Evolutionary conservation across 2,797 vertebrate genomes (phyloP).

Genomic region (Chanos chanos): DNA sequence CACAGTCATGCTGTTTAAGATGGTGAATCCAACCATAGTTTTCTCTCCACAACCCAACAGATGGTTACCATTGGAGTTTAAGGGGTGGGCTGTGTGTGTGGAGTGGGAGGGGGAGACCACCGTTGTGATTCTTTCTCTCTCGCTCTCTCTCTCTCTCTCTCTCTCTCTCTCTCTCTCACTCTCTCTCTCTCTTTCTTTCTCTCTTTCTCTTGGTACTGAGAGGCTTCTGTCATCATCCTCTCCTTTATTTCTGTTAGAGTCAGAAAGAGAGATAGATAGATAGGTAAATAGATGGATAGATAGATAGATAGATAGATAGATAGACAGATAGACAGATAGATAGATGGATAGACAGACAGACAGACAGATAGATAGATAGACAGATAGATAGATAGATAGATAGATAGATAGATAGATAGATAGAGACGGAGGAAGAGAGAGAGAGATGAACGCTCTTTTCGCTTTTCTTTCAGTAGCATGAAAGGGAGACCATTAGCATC

Average conservation of each 20-base stretch:
- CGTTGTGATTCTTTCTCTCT: constrained; percentile 3
- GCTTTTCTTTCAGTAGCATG: constrained; percentile 25
- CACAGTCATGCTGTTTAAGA: constrained; percentile 25
- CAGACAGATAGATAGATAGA: background rate
- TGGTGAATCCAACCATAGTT: constrained; percentile 28
- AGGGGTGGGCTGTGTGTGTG: background rate
- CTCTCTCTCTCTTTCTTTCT: constrained; percentile 7
- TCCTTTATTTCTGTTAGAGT: constrained; percentile 4
- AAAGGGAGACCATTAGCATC: constrained; percentile 33
- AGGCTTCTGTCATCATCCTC: constrained; percentile 4
- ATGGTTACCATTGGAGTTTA: constrained; percentile 30
- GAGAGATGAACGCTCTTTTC: constrained; percentile 14
- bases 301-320: constrained; percentile 8
- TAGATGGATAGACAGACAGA: background rate
- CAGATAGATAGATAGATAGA: background rate
- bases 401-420: background rate
- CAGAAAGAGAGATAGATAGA: background rate
- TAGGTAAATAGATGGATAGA: background rate
- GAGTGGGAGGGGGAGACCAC: constrained; percentile 17
- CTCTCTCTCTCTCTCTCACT: constrained; percentile 4
- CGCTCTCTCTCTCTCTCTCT: background rate
- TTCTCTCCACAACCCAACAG: constrained; percentile 40
- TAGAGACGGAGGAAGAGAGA: background rate
- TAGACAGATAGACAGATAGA: background rate
- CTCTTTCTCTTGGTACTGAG: constrained; percentile 1